Evolutionary conservation across 2,888 invertebrate genomes (phyloP).

Genomic region (Tipula helvola): DNA sequence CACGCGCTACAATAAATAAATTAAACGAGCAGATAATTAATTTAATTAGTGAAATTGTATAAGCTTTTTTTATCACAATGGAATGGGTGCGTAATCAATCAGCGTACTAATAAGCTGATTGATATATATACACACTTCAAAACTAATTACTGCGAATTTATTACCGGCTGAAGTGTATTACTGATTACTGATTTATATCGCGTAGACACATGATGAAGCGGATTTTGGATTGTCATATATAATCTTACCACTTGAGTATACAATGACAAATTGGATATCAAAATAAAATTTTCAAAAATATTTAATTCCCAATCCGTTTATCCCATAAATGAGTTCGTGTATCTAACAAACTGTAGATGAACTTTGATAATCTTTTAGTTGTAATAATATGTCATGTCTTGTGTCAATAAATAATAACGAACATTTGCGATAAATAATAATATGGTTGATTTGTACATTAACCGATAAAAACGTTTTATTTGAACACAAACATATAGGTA

Average conservation of each 20-base stretch:
- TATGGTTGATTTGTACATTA: neutral
- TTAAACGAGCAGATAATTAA: neutral
- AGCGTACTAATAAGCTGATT: neutral
- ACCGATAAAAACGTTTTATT: neutral
- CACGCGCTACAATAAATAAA: neutral
- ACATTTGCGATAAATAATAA: neutral
- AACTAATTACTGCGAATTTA: neutral
- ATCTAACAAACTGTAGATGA: neutral
- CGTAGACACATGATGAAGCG: neutral
- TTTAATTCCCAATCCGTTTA: neutral
- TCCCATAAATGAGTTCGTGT: neutral
- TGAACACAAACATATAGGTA: neutral
- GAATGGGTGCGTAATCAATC: neutral
- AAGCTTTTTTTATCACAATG: neutral
- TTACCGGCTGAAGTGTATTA: neutral
- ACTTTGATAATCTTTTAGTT: neutral
- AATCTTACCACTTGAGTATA: neutral
- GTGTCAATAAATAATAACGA: neutral
- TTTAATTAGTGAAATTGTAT: neutral
- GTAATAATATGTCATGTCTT: neutral
- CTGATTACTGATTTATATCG: neutral
- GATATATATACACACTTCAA: neutral
- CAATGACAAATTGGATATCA: neutral
- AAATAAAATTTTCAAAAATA: neutral
- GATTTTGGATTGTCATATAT: neutral